phyloP scores from a whole-genome alignment of 2,113 vertebrate species.

The Alethe castanea region DNA sequence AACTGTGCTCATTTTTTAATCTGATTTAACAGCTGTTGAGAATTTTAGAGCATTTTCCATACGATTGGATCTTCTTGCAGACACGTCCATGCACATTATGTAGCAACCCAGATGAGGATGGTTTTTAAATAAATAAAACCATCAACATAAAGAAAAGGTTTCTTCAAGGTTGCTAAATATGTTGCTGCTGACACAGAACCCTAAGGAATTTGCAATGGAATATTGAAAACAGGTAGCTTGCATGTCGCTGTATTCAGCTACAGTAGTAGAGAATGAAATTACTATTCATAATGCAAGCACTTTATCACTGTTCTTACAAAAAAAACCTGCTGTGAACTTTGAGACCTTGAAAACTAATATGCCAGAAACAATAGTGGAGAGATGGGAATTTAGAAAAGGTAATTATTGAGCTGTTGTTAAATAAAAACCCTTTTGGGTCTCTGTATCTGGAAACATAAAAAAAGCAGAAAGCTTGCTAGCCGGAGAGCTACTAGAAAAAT shows the following conservation, averaged over 20 bases:
- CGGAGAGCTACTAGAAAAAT: not conserved
- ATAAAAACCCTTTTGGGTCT: constrained; percentile 44
- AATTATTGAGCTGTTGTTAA: constrained; percentile 60
- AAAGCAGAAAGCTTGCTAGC: not conserved
- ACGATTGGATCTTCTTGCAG: not conserved
- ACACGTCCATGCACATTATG: not conserved
- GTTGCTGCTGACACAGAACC: constrained; percentile 38
- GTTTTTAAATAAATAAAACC: constrained; percentile 26
- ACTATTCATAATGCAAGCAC: constrained; percentile 48
- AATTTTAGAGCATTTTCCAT: not conserved
- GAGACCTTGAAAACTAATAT: constrained; percentile 66
- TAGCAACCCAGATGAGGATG: not conserved
- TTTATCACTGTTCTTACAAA: constrained; percentile 35
- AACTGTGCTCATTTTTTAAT: not conserved
- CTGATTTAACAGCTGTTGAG: not conserved
- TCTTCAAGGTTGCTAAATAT: constrained; percentile 38
- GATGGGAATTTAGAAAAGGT: constrained; percentile 43
- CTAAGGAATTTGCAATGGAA: constrained; percentile 26
- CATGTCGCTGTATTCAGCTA: constrained; percentile 4
- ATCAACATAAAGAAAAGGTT: not conserved
- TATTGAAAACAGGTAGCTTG: constrained; percentile 20
- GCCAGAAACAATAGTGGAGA: constrained; percentile 53
- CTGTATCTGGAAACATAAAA: not conserved
- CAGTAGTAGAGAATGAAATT: constrained; percentile 29
- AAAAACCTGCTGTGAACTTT: constrained; percentile 38